Evolutionary conservation across 2,888 invertebrate genomes (phyloP).

Genomic region (Tipula vernalis): DNA sequence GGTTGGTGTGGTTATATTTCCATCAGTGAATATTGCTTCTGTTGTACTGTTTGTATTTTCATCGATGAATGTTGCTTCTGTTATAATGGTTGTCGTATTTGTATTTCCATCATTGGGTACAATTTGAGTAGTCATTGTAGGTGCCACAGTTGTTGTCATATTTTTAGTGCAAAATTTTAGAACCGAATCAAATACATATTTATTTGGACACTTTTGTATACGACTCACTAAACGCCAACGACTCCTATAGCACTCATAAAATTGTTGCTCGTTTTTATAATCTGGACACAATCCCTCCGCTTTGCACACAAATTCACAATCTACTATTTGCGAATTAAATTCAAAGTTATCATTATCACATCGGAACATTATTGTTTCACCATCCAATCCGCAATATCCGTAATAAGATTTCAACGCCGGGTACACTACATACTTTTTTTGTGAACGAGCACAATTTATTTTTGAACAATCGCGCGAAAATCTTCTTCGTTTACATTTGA

Average conservation of each 20-base stretch:
- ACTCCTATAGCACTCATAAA: slow-evolving; percentile 9
- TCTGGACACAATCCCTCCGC: slow-evolving; percentile 9
- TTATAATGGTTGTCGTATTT: neutral
- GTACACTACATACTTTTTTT: slow-evolving; percentile 13
- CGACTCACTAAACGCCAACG: neutral
- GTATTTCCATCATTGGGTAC: neutral
- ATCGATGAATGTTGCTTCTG: neutral
- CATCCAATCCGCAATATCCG: slow-evolving; percentile 12
- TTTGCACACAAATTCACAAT: slow-evolving; percentile 10
- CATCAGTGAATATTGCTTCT: neutral
- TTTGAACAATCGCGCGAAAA: slow-evolving; percentile 11
- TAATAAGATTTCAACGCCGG: slow-evolving; percentile 12
- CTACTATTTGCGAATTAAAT: neutral
- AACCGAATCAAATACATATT: neutral
- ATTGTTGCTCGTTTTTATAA: neutral
- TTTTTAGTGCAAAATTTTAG: neutral
- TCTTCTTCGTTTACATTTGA: slow-evolving; percentile 11
- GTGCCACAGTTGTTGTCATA: neutral
- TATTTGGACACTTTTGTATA: neutral
- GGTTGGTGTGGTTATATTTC: neutral
- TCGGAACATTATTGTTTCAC: neutral
- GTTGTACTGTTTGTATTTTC: neutral
- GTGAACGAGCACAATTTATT: slow-evolving; percentile 11
- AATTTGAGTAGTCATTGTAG: neutral
- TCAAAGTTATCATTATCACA: neutral